These are phyloP conservation scores for Ptycholaimellus sp. DNA, from an alignment of 2,888 invertebrate genomes.

Conservation along the genomic window DNA sequence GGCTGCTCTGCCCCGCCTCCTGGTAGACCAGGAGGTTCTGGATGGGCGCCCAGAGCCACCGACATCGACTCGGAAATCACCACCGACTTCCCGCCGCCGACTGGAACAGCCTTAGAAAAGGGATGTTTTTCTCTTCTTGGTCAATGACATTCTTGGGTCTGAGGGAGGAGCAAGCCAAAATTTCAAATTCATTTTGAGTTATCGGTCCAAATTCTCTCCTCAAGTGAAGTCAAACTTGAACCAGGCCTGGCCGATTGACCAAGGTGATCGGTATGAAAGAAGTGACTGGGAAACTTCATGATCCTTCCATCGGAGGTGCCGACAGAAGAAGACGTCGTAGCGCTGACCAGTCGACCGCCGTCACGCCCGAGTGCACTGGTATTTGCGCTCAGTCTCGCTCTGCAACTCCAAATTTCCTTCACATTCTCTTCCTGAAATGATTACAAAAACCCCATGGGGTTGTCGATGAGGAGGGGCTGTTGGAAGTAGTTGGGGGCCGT, in stretches of 20 bases:
- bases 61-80: no score
- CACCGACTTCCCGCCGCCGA: no score
- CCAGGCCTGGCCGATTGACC: conserved; percentile 10
- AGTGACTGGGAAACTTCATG: conserved; percentile 16
- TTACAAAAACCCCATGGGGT: no score
- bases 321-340: conserved; percentile 72
- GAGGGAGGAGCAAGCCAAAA: no score
- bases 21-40: conserved; percentile 22
- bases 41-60: conserved; percentile 10
- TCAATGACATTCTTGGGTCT: no score
- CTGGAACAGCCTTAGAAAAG: no score
- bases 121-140: no score
- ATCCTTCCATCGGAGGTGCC: conserved; percentile 41
- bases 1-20: conserved; percentile 29
- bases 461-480: conserved; percentile 53
- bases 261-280: no score
- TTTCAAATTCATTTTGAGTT: no score
- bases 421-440: no score
- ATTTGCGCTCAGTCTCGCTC: conserved; percentile 56
- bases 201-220: no score
- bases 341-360: conserved; percentile 45
- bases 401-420: no score
- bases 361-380: conserved; percentile 43
- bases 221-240: conserved; percentile 7
- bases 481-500: conserved; percentile 40